These are phyloP conservation scores for Drosophila formosana DNA, from an alignment of 2,888 invertebrate genomes.

Conservation along the genomic window DNA sequence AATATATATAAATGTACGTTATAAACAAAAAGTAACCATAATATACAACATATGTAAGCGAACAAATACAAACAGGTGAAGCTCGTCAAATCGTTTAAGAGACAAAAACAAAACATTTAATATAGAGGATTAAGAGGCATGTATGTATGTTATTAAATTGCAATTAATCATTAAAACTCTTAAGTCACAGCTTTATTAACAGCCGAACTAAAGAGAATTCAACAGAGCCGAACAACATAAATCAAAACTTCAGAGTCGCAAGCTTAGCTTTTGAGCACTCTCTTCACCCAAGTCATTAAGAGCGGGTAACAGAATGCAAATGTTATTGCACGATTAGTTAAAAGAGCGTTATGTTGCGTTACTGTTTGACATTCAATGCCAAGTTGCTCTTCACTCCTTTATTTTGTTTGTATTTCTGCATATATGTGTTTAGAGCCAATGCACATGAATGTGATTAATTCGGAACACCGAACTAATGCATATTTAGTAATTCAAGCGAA, in stretches of 20 bases:
- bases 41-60: constrained; percentile 24
- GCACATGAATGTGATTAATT: constrained; percentile 9
- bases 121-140: background rate
- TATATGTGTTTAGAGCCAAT: constrained; percentile 14
- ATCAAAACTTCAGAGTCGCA: background rate
- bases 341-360: background rate
- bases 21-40: constrained; percentile 9
- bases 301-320: background rate
- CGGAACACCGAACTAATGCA: constrained; percentile 20
- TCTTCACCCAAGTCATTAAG: background rate
- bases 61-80: constrained; percentile 43
- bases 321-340: background rate
- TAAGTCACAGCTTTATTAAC: background rate
- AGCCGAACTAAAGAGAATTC: background rate
- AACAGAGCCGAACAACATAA: background rate
- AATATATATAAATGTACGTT: constrained; percentile 12
- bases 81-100: constrained; percentile 23
- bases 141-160: constrained; percentile 11
- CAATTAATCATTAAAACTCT: background rate
- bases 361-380: background rate
- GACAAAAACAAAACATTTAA: background rate
- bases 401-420: background rate
- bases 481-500: constrained; percentile 1
- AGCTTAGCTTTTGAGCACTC: background rate
- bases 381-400: no score